Evolutionary conservation across 2,888 invertebrate species (phyloP).

Genomic region (Carcina quercana): DNA sequence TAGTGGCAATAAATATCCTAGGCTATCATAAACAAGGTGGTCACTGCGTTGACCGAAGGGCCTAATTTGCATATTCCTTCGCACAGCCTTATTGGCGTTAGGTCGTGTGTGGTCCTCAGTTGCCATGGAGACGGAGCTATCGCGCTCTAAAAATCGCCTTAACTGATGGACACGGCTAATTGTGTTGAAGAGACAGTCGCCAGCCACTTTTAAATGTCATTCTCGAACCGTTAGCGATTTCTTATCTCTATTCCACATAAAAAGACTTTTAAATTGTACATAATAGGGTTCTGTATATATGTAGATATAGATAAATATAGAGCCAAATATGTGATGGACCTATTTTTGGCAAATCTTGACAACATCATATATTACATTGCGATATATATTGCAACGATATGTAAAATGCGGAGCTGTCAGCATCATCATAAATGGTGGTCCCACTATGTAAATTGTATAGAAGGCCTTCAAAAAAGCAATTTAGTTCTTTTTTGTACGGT

Average conservation of each 20-base stretch:
- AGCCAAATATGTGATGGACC: too few species aligned
- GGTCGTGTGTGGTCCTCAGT: conserved; percentile 69
- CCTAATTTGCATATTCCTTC: conserved; percentile 42
- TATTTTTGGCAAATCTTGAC: too few species aligned
- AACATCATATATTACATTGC: too few species aligned
- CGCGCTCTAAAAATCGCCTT: conserved; percentile 26
- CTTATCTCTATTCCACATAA: not conserved
- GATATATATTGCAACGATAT: too few species aligned
- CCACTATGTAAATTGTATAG: too few species aligned
- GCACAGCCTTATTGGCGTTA: conserved; percentile 31
- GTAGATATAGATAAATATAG: not conserved
- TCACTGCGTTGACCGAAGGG: conserved; percentile 45
- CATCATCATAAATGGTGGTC: too few species aligned
- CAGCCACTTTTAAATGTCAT: conserved; percentile 50
- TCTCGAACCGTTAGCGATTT: conserved; percentile 31
- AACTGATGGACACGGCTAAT: conserved; percentile 67
- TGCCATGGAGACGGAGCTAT: conserved; percentile 45
- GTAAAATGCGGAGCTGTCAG: too few species aligned
- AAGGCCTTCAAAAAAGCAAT: too few species aligned
- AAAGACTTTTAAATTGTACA: conserved; percentile 5
- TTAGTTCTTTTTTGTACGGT: too few species aligned
- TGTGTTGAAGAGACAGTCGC: conserved; percentile 42
- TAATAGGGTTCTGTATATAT: conserved; percentile 4
- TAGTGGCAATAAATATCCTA: too few species aligned
- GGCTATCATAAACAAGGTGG: too few species aligned